Percentiles rank a stretch among this genome's conserved stretches.
Conservation (phyloP, 2,888 invertebrate species). For the Epinotia bilunana region DNA sequence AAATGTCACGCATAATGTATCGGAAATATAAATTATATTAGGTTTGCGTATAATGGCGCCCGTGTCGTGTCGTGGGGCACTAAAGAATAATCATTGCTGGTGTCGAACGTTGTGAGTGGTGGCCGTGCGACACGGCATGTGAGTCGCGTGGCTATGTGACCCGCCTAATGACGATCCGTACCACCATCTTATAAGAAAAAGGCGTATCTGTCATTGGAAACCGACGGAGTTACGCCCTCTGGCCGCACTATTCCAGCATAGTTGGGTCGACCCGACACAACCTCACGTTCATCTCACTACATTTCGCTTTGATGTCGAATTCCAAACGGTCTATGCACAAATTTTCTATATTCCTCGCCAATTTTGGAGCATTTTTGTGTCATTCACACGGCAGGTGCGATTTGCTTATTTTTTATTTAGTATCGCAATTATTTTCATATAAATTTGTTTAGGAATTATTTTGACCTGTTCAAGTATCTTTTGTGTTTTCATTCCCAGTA, state of each 20-base stretch:
- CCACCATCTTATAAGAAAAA: background rate
- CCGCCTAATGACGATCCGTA: constrained; percentile 43
- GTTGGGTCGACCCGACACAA: constrained; percentile 29
- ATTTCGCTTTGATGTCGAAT: constrained; percentile 35
- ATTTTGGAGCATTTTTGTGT: constrained; percentile 15
- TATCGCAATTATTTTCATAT: background rate
- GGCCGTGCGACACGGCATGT: constrained; percentile 60
- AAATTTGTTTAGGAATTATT: background rate
- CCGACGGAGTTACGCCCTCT: background rate
- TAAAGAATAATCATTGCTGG: constrained; percentile 67
- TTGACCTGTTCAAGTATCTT: background rate
- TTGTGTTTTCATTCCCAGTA: too few relatives aligned
- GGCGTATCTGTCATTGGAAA: background rate
- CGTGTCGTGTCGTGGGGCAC: constrained; percentile 69
- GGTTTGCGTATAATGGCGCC: constrained; percentile 63
- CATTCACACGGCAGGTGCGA: background rate
- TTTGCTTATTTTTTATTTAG: too few relatives aligned
- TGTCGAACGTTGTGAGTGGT: constrained; percentile 68
- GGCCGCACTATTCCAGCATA: background rate
- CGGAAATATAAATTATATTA: constrained; percentile 76
- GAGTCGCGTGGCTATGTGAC: constrained; percentile 45
- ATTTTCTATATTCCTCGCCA: constrained; percentile 23
- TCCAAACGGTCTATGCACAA: constrained; percentile 32
- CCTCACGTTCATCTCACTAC: constrained; percentile 39
- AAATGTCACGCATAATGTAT: constrained; percentile 70